phyloP scores from a whole-genome alignment of 2,888 invertebrate genomes.

The Tenthredo amoena region DNA sequence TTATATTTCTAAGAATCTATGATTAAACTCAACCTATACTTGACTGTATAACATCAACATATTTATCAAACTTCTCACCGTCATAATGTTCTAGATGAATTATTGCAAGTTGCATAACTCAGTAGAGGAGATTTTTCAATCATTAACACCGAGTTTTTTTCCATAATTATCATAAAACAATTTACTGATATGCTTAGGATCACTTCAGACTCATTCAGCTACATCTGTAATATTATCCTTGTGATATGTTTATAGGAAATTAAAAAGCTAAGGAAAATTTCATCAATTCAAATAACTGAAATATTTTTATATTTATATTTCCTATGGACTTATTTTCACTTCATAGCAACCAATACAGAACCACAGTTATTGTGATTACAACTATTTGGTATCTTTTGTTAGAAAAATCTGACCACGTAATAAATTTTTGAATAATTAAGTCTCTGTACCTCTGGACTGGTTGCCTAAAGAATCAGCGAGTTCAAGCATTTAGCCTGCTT shows the following conservation, averaged over 20 bases:
- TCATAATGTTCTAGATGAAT: constrained; percentile 10
- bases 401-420: neutral
- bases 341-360: constrained; percentile 61
- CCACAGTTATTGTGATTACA: neutral
- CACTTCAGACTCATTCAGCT: constrained; percentile 18
- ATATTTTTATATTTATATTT: constrained; percentile 59
- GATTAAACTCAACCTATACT: neutral
- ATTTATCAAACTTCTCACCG: neutral
- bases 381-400: neutral
- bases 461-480: constrained; percentile 8
- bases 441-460: constrained; percentile 20
- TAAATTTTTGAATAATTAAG: neutral
- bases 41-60: neutral
- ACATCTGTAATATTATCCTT: constrained; percentile 19
- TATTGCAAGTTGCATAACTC: constrained; percentile 11
- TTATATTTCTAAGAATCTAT: neutral
- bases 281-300: neutral
- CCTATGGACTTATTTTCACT: constrained; percentile 60
- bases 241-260: constrained; percentile 12
- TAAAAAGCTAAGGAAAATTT: neutral
- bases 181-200: constrained; percentile 10
- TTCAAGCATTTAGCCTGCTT: constrained; percentile 61
- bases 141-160: neutral
- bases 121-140: neutral
- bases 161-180: neutral